Base-by-base conservation (phyloP, 2,797 vertebrate species). In the Myotis vivesi region DNA sequence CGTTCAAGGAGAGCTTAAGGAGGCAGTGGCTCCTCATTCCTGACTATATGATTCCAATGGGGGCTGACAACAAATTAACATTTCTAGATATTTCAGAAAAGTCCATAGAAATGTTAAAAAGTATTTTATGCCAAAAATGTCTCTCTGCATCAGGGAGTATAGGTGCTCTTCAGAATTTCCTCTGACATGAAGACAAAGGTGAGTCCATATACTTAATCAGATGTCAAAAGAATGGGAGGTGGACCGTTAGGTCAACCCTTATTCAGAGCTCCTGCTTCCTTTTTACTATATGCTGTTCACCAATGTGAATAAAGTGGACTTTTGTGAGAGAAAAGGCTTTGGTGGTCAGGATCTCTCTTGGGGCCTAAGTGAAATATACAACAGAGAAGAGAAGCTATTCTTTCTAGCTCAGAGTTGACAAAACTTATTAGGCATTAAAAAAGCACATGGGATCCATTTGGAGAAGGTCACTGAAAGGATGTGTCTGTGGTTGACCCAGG, bases 351-450 rank as follows among this genome's bases (percentile, higher is more conserved):
- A 92, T 72, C 77, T 96, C 93, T 96, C 86, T 88, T 25, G 89
- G 94, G 95, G 96, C 41, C 95, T 97, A 96, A 88, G 77, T 92
- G 77, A 93, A 90, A 95, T 30, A 90, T 22, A 94, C 71, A 91
- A 96, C 53, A 93, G 36, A 79, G 82, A 91, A 77, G 85, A 66
- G 75, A 91, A 69, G 73, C 71, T 88, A 95, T 49, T 69, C 82
- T 68, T 49, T 92, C 71, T 89, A 81, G 77, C 36, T 99, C 98
- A 99, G 97, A 99, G 98, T 99, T 99, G 97, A 99, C 99, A 83
- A 99, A 99, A 95, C 97, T 99, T 71, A 99, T 98, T 99, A 99
- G 0, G 99, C 98, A 0, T 99, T 99, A 41, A 99, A 97, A 97
- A 99, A 99, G 66, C 99, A 99, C 0, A 97, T 98, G 20, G 99